Evolutionary conservation across 2,113 vertebrate genomes (phyloP).

Genomic region (Pungitius pungitius): DNA sequence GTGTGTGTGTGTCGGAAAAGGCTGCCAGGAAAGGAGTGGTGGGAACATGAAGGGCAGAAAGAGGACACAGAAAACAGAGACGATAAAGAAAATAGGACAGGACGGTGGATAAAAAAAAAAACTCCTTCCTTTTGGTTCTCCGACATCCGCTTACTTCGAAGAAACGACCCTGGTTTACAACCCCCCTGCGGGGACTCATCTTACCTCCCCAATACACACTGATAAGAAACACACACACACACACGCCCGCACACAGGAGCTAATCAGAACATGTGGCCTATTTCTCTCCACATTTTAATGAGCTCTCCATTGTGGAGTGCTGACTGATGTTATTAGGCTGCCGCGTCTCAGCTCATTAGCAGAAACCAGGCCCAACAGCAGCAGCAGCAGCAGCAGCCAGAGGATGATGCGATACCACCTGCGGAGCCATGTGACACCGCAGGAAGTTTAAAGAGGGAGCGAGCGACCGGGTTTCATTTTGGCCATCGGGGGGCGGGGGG

Average conservation of each 20-base stretch:
- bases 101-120: slow-evolving; percentile 21
- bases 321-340: slow-evolving; percentile 69
- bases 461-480: slow-evolving; percentile 51
- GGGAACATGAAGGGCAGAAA: slow-evolving; percentile 52
- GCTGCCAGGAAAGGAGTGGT: slow-evolving; percentile 46
- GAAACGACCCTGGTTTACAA: slow-evolving; percentile 40
- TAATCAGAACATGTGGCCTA: slow-evolving; percentile 58
- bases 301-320: slow-evolving; percentile 58
- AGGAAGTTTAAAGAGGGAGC: slow-evolving; percentile 50
- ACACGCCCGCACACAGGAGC: slow-evolving; percentile 27
- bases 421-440: slow-evolving; percentile 54
- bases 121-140: not conserved
- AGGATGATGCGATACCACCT: slow-evolving; percentile 66
- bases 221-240: not conserved
- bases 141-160: slow-evolving; percentile 37
- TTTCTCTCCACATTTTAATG: slow-evolving; percentile 64
- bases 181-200: slow-evolving; percentile 44
- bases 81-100: slow-evolving; percentile 20
- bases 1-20: slow-evolving; percentile 30
- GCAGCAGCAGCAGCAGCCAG: slow-evolving; percentile 65
- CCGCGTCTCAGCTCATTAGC: slow-evolving; percentile 70
- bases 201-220: slow-evolving; percentile 27
- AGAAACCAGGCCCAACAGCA: slow-evolving; percentile 62
- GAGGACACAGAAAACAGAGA: slow-evolving; percentile 52
- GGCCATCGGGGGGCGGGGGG: slow-evolving; percentile 39